These are phyloP conservation scores for Cylloceria caligata DNA, from an alignment of 2,888 invertebrate species.

Conservation along the genomic window DNA sequence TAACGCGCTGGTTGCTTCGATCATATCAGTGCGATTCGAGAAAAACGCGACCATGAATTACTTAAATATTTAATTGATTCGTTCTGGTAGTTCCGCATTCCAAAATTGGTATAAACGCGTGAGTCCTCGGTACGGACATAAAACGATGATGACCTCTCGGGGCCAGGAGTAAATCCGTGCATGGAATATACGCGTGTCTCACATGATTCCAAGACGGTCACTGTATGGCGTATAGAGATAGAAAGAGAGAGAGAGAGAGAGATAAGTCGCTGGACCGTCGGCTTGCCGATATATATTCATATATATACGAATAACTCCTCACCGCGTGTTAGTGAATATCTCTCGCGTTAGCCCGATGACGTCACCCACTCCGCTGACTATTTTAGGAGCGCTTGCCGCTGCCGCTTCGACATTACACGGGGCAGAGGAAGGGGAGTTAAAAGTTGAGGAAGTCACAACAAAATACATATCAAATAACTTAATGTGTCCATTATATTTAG, in stretches of 20 bases:
- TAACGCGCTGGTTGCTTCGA: too few species aligned
- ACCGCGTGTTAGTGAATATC: conserved; percentile 71
- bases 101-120: conserved; percentile 21
- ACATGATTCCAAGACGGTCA: conserved; percentile 3
- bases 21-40: neutral
- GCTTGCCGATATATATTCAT: neutral
- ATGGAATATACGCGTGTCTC: conserved; percentile 32
- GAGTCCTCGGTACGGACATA: conserved; percentile 32
- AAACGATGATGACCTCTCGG: conserved; percentile 47
- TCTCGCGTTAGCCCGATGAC: conserved; percentile 78
- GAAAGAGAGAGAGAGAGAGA: neutral
- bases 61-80: conserved; percentile 31
- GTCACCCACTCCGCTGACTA: conserved; percentile 81
- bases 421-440: conserved; percentile 15
- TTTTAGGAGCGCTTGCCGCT: conserved; percentile 81
- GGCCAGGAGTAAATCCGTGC: conserved; percentile 39
- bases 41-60: conserved; percentile 55
- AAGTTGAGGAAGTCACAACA: conserved; percentile 65
- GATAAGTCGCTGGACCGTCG: conserved; percentile 40
- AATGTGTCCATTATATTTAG: conserved; percentile 79
- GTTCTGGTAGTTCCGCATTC: conserved; percentile 12
- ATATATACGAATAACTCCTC: conserved; percentile 23
- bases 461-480: conserved; percentile 78
- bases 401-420: conserved; percentile 70
- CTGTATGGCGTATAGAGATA: too few species aligned